Base-by-base conservation (phyloP, 1,140 invertebrate species). In the Ceratosolen solmsi region DNA sequence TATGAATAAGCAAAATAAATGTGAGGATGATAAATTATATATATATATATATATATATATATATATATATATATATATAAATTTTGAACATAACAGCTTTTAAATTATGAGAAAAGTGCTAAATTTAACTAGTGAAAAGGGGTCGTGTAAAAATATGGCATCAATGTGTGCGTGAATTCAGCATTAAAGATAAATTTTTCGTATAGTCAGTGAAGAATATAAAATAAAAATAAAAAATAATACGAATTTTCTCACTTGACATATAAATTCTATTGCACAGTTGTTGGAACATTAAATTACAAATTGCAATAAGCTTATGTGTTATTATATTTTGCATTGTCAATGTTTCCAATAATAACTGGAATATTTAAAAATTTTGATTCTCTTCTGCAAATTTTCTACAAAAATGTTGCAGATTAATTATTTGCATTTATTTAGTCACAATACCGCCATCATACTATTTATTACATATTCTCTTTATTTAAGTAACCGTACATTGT, bases 221-320 rank as follows among this genome's bases (percentile, higher is more conserved):
- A 13, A 38, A 46, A 65, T 15, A 36, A 74, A 54, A 75, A 46
- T 51, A 77, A 46, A 60, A 78, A 63, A 72, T n/a, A n/a, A n/a
- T 13, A 41, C 22, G 38, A 38, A 74, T 17, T 77, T 75, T 76
- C 58, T 81, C 7, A 5, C 7, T 74, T 68, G 30, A 71, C 33
- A 70, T 22, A 33, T 75, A 17, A 60, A 72, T 77, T 77, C 65
- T 82, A 82, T 82, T 82, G 80, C 80, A 82, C 80, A 60, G 25
- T 58, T 77, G 11, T 82, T 38, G 51, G 74, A 77, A 81, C 72
- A 13, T 81, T n/a, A 68, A 30, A 49, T 75, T 41, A 70, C 2
- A 80, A 1, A 70, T 74, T 65, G 54, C 51, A 65, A 73, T 63
- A 49, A 73, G 41, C 41, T 46, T 46, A 7, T 46, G 5, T 5